Conservation (phyloP, 2,888 invertebrate genomes). For the Apamea anceps region DNA sequence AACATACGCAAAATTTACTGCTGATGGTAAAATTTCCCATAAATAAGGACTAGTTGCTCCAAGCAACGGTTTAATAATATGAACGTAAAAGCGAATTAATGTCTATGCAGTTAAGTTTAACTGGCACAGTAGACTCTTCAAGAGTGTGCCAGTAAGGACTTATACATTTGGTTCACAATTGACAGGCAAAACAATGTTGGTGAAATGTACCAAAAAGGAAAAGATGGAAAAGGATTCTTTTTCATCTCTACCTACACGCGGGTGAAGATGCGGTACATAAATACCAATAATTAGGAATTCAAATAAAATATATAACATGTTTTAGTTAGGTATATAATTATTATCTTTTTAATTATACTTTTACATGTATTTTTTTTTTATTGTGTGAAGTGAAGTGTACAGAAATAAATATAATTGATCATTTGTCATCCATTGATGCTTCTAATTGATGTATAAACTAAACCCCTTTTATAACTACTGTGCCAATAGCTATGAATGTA, state of each 20-base stretch:
- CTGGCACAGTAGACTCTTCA: not conserved
- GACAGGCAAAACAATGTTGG: not conserved
- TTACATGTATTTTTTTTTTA: too few species aligned
- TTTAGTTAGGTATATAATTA: too few species aligned
- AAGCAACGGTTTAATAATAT: not conserved
- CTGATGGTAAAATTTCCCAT: conserved; percentile 20
- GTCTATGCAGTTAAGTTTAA: conserved; percentile 15
- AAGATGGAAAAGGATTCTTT: not conserved
- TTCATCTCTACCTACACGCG: not conserved
- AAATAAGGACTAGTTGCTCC: conserved; percentile 11
- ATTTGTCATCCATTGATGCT: not conserved
- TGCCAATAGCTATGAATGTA: conserved; percentile 3
- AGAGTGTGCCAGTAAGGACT: not conserved
- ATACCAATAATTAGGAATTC: not conserved
- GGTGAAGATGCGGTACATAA: not conserved
- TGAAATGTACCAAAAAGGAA: not conserved
- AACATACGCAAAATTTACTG: conserved; percentile 32
- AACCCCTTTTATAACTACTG: not conserved
- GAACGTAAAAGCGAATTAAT: not conserved
- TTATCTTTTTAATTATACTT: too few species aligned
- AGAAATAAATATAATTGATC: not conserved
- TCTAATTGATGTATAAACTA: not conserved
- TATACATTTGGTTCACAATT: not conserved
- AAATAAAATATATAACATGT: too few species aligned
- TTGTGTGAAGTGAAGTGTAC: not conserved